These are phyloP conservation scores for Thaumetopoea pityocampa DNA, from an alignment of 1,140 invertebrate species.

Conservation along the genomic window DNA sequence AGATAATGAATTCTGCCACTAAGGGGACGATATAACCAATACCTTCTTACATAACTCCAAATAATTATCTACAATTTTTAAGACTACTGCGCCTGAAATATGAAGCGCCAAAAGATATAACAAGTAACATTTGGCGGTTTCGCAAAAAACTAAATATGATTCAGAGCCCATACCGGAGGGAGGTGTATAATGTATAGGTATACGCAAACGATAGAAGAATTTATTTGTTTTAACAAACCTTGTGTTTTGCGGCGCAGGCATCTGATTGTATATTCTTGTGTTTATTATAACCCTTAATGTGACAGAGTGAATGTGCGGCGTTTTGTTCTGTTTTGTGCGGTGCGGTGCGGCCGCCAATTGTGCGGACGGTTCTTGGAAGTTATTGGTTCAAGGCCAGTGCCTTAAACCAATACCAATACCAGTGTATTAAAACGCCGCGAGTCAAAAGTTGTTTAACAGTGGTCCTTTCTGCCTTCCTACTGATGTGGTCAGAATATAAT, in stretches of 20 bases:
- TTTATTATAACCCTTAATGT: slow-evolving; percentile 39
- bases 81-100: slow-evolving; percentile 13
- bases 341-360: too few species aligned
- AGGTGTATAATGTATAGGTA: slow-evolving; percentile 26
- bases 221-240: slow-evolving; percentile 25
- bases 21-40: too few species aligned
- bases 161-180: slow-evolving; percentile 34
- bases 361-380: too few species aligned
- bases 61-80: slow-evolving; percentile 8
- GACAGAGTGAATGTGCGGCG: slow-evolving; percentile 54
- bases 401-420: too few species aligned
- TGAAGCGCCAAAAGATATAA: slow-evolving; percentile 20
- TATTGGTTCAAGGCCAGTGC: too few species aligned
- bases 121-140: slow-evolving; percentile 20
- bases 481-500: slow-evolving; percentile 9
- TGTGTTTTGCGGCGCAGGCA: slow-evolving; percentile 8
- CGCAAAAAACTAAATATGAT: slow-evolving; percentile 39
- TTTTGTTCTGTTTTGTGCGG: too few species aligned
- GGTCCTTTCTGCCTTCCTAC: too few species aligned
- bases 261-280: slow-evolving; percentile 12
- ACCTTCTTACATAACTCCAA: too few species aligned
- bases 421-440: too few species aligned
- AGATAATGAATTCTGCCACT: too few species aligned
- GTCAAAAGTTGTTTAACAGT: too few species aligned
- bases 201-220: slow-evolving; percentile 30